Base-by-base conservation (phyloP, 2,888 invertebrate species). In the Crocallis elinguaria region DNA sequence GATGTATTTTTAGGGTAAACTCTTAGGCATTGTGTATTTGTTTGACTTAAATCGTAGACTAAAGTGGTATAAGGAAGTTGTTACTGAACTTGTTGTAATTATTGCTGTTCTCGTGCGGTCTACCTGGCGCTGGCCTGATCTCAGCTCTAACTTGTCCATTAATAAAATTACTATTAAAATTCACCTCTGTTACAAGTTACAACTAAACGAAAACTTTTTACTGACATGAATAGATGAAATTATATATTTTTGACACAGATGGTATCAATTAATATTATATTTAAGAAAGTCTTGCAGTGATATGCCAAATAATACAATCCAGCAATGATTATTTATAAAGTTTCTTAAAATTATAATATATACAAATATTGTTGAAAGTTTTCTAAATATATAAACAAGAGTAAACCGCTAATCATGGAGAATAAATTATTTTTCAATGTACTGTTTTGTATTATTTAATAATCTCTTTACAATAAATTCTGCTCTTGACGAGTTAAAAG, bases 341-440 rank as follows among this genome's bases (percentile, higher is more conserved):
- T 88, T 89, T 90, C 90, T 83, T 87, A 89, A 82, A 64, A 62
- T 51, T 84, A 84, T 84, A 80, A 84, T 83, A 77, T 89, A 88
- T 89, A 90, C 88, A 89, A 88, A 84, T 84, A 89, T 88, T 90
- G 91, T 91, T 90, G 88, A 89, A 86, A 68, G 77, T 88, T 90
- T 91, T 89, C 88, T 88, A 89, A 89, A 89, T 89, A 89, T 89
- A 84, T 90, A 87, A 54, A 85, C 79, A 75, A 81, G 74, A 84
- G 73, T 82, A 88, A 84, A 79, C 82, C 77, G 86, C 78, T 84
- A 88, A 90, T 88, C 87, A 82, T 84, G 86, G 76, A 86, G 79
- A 90, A 88, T 88, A 89, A 91, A 89, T 86, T 90, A 89, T 89
- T 91, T 90, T 91, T 89, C 84, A 90, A 89, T 82, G 82, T 84